Evolutionary conservation across 2,113 vertebrate species (phyloP).

Genomic region (Polyodon spathula): DNA sequence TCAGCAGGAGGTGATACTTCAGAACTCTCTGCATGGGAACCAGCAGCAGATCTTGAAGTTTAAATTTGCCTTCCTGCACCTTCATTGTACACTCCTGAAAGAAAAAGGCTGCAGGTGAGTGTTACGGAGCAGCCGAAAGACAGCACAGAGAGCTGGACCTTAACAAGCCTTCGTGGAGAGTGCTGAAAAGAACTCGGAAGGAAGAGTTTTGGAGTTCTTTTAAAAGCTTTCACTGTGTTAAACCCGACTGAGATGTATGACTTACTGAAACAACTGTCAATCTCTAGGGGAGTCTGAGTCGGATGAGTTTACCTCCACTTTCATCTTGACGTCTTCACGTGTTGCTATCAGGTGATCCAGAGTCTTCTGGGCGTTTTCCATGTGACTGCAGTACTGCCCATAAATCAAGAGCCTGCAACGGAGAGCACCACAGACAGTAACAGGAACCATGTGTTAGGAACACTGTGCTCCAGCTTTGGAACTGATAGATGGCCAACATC

Average conservation of each 20-base stretch:
- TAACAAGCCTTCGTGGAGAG: no score
- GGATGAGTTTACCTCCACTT: conserved; percentile 89
- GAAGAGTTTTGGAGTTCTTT: no score
- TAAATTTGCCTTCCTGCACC: conserved; percentile 94
- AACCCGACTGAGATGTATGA: no score
- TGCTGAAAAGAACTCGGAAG: no score
- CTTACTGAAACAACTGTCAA: no score
- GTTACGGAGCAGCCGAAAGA: no score
- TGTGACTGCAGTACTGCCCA: conserved; percentile 91
- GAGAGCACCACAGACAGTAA: conserved; percentile 15
- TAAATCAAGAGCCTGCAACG: conserved; percentile 82
- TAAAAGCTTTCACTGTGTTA: no score
- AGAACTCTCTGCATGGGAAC: conserved; percentile 95
- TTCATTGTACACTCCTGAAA: conserved; percentile 85
- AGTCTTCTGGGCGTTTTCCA: conserved; percentile 88
- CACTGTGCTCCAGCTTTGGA: background rate
- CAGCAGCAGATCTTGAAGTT: conserved; percentile 89
- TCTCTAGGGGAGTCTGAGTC: no score
- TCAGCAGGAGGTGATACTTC: conserved; percentile 91
- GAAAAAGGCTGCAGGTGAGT: conserved; percentile 4
- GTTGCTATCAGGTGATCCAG: conserved; percentile 79
- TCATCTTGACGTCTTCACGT: conserved; percentile 78
- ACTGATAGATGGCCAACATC: background rate
- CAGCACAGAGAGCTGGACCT: no score
- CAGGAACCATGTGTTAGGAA: conserved; percentile 18